Percentiles rank a stretch among this genome's conserved stretches.
These are phyloP conservation scores for Tursiops truncatus DNA, from an alignment of 2,113 vertebrate species.

Conservation along the genomic window DNA sequence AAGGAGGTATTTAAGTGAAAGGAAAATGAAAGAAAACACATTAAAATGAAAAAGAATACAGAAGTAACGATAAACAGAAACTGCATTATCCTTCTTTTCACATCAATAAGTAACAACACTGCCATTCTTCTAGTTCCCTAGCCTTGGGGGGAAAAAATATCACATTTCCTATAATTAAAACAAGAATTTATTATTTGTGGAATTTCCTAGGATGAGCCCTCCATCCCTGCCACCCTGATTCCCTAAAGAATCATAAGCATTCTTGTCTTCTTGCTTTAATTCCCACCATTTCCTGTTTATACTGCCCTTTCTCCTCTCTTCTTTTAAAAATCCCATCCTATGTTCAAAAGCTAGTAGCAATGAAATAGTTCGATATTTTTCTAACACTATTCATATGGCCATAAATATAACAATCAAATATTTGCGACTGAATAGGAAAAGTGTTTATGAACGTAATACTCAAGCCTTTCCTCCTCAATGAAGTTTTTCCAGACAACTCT, in stretches of 20 bases:
- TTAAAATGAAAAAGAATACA: not conserved
- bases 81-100: not conserved
- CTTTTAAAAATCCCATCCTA: not conserved
- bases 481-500: not conserved
- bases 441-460: not conserved
- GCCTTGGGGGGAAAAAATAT: not conserved
- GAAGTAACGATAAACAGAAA: not conserved
- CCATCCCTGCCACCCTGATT: not conserved
- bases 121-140: not conserved
- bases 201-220: not conserved
- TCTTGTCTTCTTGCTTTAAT: not conserved
- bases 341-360: not conserved
- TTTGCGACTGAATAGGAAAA: not conserved
- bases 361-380: not conserved
- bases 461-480: not conserved
- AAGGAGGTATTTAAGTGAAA: not conserved
- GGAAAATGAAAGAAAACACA: conserved; percentile 16
- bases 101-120: not conserved
- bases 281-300: not conserved
- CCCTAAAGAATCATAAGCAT: not conserved
- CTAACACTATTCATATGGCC: not conserved
- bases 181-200: not conserved
- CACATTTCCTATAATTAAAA: conserved; percentile 34
- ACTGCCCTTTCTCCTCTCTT: not conserved
- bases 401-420: conserved; percentile 10